These are phyloP conservation scores for Pomacea canaliculata DNA, from an alignment of 2,888 invertebrate species.

Conservation along the genomic window DNA sequence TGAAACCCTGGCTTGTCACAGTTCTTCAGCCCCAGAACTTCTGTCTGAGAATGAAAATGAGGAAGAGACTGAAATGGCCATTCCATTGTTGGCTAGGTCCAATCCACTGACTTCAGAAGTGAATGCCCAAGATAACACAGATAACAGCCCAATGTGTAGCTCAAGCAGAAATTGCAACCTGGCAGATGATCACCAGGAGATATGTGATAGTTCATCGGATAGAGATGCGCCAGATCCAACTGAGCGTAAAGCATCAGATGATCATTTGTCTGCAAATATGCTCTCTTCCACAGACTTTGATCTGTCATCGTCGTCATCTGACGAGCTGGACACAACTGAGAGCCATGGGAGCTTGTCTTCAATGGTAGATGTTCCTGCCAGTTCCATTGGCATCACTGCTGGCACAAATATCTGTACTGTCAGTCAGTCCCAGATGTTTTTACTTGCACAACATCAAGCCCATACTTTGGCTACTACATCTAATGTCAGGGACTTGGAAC, in stretches of 20 bases:
- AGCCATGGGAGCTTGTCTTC: background rate
- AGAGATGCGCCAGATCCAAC: background rate
- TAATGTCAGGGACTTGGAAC: background rate
- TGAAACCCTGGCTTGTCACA: too few relatives aligned
- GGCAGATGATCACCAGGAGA: background rate
- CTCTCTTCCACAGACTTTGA: constrained; percentile 2
- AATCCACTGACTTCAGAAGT: too few relatives aligned
- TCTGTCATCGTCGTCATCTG: background rate
- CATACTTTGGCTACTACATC: background rate
- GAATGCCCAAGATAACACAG: too few relatives aligned
- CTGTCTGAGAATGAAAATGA: too few relatives aligned
- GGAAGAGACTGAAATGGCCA: too few relatives aligned
- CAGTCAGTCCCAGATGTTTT: background rate
- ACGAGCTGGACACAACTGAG: constrained; percentile 1
- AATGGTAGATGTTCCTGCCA: background rate
- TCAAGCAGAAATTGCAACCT: background rate
- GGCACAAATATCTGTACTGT: background rate
- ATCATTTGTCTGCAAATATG: background rate
- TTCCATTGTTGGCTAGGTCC: too few relatives aligned
- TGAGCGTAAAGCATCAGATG: background rate
- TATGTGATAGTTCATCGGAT: background rate
- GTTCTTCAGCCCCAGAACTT: too few relatives aligned
- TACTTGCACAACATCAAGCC: background rate
- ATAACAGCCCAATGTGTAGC: too few relatives aligned
- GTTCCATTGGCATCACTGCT: background rate